Base-by-base conservation (phyloP, 2,113 vertebrate genomes). In the Thalassoma bifasciatum region DNA sequence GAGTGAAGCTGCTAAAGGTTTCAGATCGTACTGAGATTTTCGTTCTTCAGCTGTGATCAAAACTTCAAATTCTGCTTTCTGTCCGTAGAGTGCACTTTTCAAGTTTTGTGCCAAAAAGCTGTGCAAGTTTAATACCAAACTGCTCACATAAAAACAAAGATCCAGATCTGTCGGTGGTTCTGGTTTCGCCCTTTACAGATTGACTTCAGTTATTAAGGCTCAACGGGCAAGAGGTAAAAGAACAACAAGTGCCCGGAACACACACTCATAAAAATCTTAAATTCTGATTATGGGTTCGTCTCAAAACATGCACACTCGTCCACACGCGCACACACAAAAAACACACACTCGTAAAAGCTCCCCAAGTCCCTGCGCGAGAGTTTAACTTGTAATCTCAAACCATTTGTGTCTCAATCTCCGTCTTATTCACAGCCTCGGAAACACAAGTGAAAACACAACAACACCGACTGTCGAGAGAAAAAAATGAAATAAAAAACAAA, bases 151-250 rank as follows among this genome's bases (percentile, higher is more conserved):
- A 6, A 14, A 50, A 24, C 9, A 2, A 54, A 60, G 46, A 30
- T 11, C 12, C 72, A 5, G 40, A 51, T 76, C 82, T 56, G 66
- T 84, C 86, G 10, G 76, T 8, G 79, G 72, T 81, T 87, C 84
- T 62, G 74, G 82, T 68, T 77, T 78, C 36, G 77, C 80, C 77
- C 81, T 87, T n/a, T 70, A 62, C 80, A 78, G 72, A 85, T 88
- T 85, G 84, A 90, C 86, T 89, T 91, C 79, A 66, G 81, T 93
- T 77, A 80, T 91, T 94, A 92, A 93, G 92, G 93, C 93, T 93
- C 91, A 51, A 93, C 86, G 86, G 91, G 92, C 91, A 79, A 85
- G 84, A 92, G 91, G 91, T 92, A 89, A 90, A 91, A 90, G 56
- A 87, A 90, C 83, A 85, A 88, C 83, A 85, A 88, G 84, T 88